phyloP scores from a whole-genome alignment of 2,888 invertebrate species.

The Cotesia congregata region DNA sequence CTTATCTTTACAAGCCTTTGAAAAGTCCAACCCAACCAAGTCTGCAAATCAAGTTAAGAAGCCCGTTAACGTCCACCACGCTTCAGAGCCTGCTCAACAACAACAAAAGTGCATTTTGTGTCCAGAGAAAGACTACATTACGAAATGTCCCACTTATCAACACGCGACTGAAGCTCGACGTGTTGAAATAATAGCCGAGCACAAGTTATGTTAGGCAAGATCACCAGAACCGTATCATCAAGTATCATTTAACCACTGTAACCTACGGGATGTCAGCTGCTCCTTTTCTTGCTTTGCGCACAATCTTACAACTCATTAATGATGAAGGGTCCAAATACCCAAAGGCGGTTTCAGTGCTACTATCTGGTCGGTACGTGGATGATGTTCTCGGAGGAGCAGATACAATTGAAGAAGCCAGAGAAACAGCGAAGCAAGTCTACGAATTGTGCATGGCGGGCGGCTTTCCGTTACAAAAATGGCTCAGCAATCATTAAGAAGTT shows the following conservation, averaged over 20 bases:
- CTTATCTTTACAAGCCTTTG: conserved; percentile 38
- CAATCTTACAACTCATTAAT: not conserved
- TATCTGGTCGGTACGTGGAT: conserved; percentile 38
- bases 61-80: not conserved
- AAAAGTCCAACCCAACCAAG: conserved; percentile 28
- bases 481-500: conserved; percentile 17
- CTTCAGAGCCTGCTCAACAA: not conserved
- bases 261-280: not conserved
- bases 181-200: not conserved
- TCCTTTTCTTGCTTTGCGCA: not conserved
- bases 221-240: not conserved
- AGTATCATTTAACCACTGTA: too few species aligned
- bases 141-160: not conserved
- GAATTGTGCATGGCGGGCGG: conserved; percentile 38
- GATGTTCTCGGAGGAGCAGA: conserved; percentile 39
- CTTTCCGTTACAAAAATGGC: conserved; percentile 39
- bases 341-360: conserved; percentile 30
- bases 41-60: not conserved
- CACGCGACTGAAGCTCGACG: too few species aligned
- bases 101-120: not conserved
- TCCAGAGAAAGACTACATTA: not conserved
- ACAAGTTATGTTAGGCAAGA: not conserved
- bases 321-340: conserved; percentile 28
- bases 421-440: conserved; percentile 21
- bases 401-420: conserved; percentile 14